phyloP scores from a whole-genome alignment of 1,140 invertebrate genomes.

The Papilio aristodemus region DNA sequence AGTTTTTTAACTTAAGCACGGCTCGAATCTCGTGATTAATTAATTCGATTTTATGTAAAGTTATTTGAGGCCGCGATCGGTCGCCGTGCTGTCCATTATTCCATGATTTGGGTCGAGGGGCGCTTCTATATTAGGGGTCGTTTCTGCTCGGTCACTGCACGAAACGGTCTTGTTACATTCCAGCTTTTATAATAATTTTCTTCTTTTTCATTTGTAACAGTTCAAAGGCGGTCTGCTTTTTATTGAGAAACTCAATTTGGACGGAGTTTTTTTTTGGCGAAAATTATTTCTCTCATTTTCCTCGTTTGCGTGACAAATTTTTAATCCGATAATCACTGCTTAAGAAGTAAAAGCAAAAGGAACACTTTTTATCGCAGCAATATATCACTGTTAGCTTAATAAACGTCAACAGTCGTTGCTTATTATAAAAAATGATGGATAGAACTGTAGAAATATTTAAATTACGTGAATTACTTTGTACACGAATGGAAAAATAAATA shows the following conservation, averaged over 20 bases:
- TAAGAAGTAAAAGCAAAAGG: conserved; percentile 33
- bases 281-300: conserved; percentile 38
- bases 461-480: conserved; percentile 7
- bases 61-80: conserved; percentile 61
- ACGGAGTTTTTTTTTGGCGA: conserved; percentile 35
- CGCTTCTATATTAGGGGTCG: conserved; percentile 46
- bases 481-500: conserved; percentile 1
- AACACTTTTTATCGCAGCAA: conserved; percentile 28
- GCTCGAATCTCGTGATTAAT: conserved; percentile 76
- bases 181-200: conserved; percentile 51
- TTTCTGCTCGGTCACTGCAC: conserved; percentile 67
- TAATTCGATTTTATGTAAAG: conserved; percentile 75
- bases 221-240: conserved; percentile 48
- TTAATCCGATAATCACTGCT: conserved; percentile 34
- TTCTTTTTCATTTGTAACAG: conserved; percentile 47
- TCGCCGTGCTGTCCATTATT: conserved; percentile 65
- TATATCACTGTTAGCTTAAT: conserved; percentile 34
- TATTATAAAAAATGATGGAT: conserved; percentile 32
- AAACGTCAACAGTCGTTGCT: conserved; percentile 30
- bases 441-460: conserved; percentile 30
- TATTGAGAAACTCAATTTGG: conserved; percentile 58
- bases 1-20: conserved; percentile 74
- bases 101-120: conserved; percentile 62
- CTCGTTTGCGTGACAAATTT: conserved; percentile 35
- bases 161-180: conserved; percentile 63